Evolutionary conservation across 2,113 vertebrate species (phyloP), one percentile per base, ranked within the genome.

Genomic region (Ginglymostoma cirratum): DNA sequence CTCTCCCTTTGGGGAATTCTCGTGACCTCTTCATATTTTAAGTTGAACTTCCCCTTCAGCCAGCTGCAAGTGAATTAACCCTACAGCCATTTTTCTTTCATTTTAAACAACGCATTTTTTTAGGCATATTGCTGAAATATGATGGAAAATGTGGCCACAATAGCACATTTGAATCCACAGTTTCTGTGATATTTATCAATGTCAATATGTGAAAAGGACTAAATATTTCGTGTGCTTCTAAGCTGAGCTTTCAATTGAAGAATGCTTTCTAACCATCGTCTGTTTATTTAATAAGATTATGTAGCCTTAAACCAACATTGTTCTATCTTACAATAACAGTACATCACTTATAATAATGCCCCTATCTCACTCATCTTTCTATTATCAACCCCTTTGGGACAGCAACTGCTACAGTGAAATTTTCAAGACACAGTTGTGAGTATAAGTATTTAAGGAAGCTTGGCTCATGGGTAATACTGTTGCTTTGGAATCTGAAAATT

Each of bases 31-130:
- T 61, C 17, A 76, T 48, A 66, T 95, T 45, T 95, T 76, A 95
- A 48, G n/a, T 45, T 70, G 94, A 93, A 94, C 92, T 72, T 95
- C 42, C 93, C 93, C 93, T 72, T 95, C 24, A 72, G 45, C 6
- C 12, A 95, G 45, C 67, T 95, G 52, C 94, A 48, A 52, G 12
- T 52, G 38, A 12, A 48, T 95, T 76, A 76, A 48, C 72, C 45
- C 30, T 48, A 24, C 0, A 70, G 90, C 66, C 23, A 45, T 70
- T 94, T 94, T 94, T 42, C 15, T 94, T 69, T 3, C 42, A 27
- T 52, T 72, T 72, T 48, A 95, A 27, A 95, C 69, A 52, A 14
- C 10, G 61, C 19, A 38, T 14, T 34, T 95, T 72, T 5, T 42
- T 14, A 45, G 27, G 52, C 93, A 94, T 45, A 48, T 95, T 95